Evolutionary conservation across 2,797 vertebrate genomes (phyloP).

Genomic region (Acipenser transmontanus): DNA sequence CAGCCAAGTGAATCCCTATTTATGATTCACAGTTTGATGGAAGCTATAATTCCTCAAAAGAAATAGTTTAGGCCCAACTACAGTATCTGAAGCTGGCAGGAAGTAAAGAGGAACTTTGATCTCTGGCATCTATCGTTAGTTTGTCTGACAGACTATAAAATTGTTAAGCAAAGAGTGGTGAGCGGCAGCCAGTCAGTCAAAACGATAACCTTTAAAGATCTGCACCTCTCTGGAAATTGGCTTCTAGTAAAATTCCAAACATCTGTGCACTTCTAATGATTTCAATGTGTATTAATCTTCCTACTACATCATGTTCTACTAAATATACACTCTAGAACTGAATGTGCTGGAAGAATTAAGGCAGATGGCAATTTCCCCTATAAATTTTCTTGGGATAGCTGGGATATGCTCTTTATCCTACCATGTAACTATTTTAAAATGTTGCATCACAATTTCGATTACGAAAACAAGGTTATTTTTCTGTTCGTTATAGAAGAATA

Average conservation of each 20-base stretch:
- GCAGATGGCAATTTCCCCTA: not conserved
- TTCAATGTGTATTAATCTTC: too few relatives aligned
- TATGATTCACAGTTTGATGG: conserved; percentile 15
- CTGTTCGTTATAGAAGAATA: too few relatives aligned
- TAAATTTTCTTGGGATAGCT: not conserved
- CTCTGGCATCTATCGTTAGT: conserved; percentile 11
- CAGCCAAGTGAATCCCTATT: conserved; percentile 6
- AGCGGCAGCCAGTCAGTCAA: conserved; percentile 5
- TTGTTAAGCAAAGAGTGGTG: conserved; percentile 1
- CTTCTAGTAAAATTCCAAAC: too few relatives aligned
- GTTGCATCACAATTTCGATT: too few relatives aligned
- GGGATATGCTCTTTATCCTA: too few relatives aligned
- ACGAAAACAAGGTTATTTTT: too few relatives aligned
- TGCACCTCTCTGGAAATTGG: too few relatives aligned
- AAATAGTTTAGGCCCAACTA: conserved; percentile 14
- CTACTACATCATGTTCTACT: too few relatives aligned
- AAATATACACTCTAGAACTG: too few relatives aligned
- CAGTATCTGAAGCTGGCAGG: conserved; percentile 9
- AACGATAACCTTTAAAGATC: conserved; percentile 10
- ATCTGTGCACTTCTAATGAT: too few relatives aligned
- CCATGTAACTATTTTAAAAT: too few relatives aligned
- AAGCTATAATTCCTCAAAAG: conserved; percentile 12
- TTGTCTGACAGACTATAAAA: conserved; percentile 19
- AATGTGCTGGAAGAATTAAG: not conserved
- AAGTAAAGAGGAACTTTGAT: conserved; percentile 17